Conservation (phyloP, 2,113 vertebrate species). For the Acanthochromis polyacanthus region DNA sequence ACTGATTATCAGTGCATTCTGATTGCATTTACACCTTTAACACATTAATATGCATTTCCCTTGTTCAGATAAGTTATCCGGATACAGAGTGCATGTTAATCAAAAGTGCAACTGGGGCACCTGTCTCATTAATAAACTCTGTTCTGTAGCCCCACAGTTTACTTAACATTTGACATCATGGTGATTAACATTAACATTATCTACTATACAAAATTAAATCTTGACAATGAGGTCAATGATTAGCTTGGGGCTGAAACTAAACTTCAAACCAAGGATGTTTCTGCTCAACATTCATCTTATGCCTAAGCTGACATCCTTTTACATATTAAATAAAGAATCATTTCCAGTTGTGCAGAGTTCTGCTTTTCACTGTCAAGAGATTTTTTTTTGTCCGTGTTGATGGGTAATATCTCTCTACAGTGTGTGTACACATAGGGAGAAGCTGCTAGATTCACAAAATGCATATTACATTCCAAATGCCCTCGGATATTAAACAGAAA, state of each 20-base stretch:
- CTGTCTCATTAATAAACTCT: too few species aligned
- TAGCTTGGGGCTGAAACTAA: not conserved
- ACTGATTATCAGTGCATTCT: too few species aligned
- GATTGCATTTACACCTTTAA: too few species aligned
- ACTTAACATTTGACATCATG: too few species aligned
- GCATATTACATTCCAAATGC: not conserved
- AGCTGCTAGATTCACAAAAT: not conserved
- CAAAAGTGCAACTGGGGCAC: too few species aligned
- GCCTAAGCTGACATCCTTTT: too few species aligned
- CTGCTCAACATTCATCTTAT: not conserved
- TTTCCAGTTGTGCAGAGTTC: not conserved
- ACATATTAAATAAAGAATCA: not conserved
- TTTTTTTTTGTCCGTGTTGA: not conserved
- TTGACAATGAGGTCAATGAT: not conserved
- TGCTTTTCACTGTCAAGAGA: not conserved
- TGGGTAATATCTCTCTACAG: conserved; percentile 4
- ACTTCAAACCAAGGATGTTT: not conserved
- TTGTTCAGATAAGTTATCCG: too few species aligned
- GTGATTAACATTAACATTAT: too few species aligned
- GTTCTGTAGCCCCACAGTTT: too few species aligned
- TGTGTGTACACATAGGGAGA: not conserved
- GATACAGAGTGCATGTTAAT: too few species aligned
- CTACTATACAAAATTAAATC: too few species aligned
- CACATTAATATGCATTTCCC: too few species aligned
- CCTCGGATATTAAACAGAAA: conserved; percentile 10